Evolutionary conservation across 2,888 invertebrate genomes (phyloP).

Genomic region (Pachydiplax longipennis): DNA sequence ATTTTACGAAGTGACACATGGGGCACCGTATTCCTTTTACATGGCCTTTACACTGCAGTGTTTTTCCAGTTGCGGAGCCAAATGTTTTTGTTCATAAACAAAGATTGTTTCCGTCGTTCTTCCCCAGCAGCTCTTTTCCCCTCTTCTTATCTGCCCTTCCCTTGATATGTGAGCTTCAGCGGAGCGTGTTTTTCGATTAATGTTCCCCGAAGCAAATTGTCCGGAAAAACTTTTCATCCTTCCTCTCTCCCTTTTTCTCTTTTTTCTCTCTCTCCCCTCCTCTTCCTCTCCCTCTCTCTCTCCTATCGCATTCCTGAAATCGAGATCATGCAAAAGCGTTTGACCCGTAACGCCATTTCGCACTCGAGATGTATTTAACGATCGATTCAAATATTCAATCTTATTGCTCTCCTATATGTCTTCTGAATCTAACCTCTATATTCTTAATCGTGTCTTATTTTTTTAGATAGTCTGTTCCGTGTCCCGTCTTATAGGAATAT

Average conservation of each 20-base stretch:
- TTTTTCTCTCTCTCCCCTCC: neutral
- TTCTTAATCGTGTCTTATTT: too few relatives aligned
- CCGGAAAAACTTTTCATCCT: slow-evolving; percentile 53
- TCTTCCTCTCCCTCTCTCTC: slow-evolving; percentile 49
- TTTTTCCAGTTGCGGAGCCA: neutral
- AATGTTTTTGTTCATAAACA: too few relatives aligned
- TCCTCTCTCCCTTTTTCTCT: slow-evolving; percentile 49
- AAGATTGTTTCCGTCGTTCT: too few relatives aligned
- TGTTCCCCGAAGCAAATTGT: slow-evolving; percentile 55
- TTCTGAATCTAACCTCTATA: too few relatives aligned
- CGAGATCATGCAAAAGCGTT: neutral
- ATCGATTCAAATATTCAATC: neutral
- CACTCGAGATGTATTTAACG: neutral
- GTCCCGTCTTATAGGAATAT: too few relatives aligned
- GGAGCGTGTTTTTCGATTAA: slow-evolving; percentile 53
- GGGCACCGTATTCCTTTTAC: neutral
- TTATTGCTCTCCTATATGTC: too few relatives aligned
- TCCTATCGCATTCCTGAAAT: neutral
- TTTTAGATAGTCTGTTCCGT: too few relatives aligned
- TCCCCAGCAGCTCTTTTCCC: neutral
- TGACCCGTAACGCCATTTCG: neutral
- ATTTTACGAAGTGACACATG: too few relatives aligned
- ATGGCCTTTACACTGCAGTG: slow-evolving; percentile 14
- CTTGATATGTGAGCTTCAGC: slow-evolving; percentile 24
- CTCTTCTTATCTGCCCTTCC: neutral